A percentile compares a stretch with the other conserved stretches of the same genome.
Evolutionary conservation across 2,888 invertebrate genomes (phyloP).

Genomic region (Lepidocyrtinus sp.): DNA sequence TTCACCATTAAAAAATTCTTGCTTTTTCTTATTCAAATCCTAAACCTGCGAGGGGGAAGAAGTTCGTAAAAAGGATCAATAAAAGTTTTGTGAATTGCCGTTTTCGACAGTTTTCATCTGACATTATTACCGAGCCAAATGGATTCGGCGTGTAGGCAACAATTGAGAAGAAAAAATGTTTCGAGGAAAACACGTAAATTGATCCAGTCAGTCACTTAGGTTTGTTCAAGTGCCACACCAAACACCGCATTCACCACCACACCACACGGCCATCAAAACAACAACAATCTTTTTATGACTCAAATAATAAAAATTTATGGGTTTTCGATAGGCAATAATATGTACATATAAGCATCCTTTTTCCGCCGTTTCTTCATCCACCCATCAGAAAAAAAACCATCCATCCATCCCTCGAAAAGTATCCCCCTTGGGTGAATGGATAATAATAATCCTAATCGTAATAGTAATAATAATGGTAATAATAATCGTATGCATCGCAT

Average conservation of each 20-base stretch:
- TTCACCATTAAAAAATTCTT: not conserved
- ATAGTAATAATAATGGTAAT: slow-evolving; percentile 52
- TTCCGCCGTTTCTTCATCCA: not conserved
- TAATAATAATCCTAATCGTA: slow-evolving; percentile 53
- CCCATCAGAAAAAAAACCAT: slow-evolving; percentile 22
- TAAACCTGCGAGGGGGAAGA: not conserved
- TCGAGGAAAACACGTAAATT: slow-evolving; percentile 18
- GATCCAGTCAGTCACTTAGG: slow-evolving; percentile 18
- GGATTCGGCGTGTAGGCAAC: slow-evolving; percentile 15
- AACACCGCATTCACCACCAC: slow-evolving; percentile 19
- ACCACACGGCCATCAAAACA: slow-evolving; percentile 24
- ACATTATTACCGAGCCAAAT: slow-evolving; percentile 18
- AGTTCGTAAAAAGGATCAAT: slow-evolving; percentile 15
- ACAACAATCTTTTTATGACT: slow-evolving; percentile 63
- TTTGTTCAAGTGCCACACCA: slow-evolving; percentile 45
- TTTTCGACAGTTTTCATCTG: slow-evolving; percentile 2
- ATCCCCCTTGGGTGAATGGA: slow-evolving; percentile 60
- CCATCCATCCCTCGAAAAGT: slow-evolving; percentile 32
- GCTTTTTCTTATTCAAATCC: not conserved
- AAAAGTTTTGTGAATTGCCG: slow-evolving; percentile 15
- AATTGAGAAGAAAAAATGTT: slow-evolving; percentile 15
- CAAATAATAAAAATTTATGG: slow-evolving; percentile 70
- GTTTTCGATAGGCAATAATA: slow-evolving; percentile 67
- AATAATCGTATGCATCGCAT: slow-evolving; percentile 56
- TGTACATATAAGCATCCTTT: not conserved